Percentiles rank a stretch among this genome's conserved stretches.
These are phyloP conservation scores for Hydrolagus colliei DNA, from an alignment of 2,797 vertebrate genomes.

Conservation along the genomic window DNA sequence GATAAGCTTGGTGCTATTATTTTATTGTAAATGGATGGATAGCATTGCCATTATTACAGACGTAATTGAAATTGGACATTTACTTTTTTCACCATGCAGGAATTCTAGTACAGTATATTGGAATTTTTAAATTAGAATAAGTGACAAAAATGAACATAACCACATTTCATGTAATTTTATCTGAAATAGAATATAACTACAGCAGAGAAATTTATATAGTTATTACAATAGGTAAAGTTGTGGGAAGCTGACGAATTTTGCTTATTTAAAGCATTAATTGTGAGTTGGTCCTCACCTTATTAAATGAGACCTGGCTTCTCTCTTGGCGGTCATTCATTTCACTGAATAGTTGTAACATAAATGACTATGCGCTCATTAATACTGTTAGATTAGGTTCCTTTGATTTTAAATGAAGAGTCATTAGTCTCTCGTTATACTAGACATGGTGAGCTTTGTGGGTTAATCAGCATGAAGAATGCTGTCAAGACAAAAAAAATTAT, in stretches of 20 bases:
- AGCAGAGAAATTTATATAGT: neutral
- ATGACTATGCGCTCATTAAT: constrained; percentile 10
- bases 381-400: constrained; percentile 25
- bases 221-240: no score
- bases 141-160: neutral
- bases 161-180: neutral
- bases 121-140: neutral
- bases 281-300: neutral
- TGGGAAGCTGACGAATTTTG: no score
- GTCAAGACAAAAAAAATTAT: constrained; percentile 29
- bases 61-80: neutral
- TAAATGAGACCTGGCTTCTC: neutral
- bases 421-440: constrained; percentile 26
- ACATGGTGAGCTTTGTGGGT: constrained; percentile 11
- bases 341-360: constrained; percentile 6
- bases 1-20: neutral
- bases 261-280: neutral
- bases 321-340: constrained; percentile 7
- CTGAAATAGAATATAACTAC: neutral
- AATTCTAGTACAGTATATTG: neutral
- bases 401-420: constrained; percentile 31
- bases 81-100: neutral
- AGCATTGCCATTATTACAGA: neutral
- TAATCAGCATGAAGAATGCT: constrained; percentile 30
- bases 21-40: neutral